Evolutionary conservation across 2,113 vertebrate genomes (phyloP), one percentile per base, ranked within the genome.

Genomic region (Xyrauchen texanus): DNA sequence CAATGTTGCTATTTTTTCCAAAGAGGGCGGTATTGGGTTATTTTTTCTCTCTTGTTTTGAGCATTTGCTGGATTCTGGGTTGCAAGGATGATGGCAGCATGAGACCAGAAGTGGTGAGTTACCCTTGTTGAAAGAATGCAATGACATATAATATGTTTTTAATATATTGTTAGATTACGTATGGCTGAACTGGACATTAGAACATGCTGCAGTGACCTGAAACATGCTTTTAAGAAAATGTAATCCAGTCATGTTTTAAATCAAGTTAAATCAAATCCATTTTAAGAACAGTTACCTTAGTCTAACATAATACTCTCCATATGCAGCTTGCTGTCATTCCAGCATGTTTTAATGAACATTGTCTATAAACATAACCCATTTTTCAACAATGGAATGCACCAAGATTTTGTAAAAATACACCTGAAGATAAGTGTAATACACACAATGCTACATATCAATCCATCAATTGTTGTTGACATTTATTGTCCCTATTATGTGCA

Each of bases 1-100:
- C 45, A 73, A 34, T 85, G 44, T 52, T 44, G 6, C 12, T 42
- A 11, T 60, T 34, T 11, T 3, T 16, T 70, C 66, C 3, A 72
- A 60, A 87, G 86, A 82, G 81, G 82, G 85, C 81, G 52, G 47
- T 82, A 68, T 82, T 70, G 45, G 47, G 55, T 66, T 51, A 82
- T 57, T 74, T 75, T 83, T 55, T 44, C 3, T 4, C 6, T 53
- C 0, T 34, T 44, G 12, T 10, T 12, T 12, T 5, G 15, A 4
- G 61, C 52, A 45, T 44, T 42, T 76, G 49, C 13, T 44, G 62
- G 34, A n/a, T 34, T 65, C 3, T 34, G 9, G 7, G n/a, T 45
- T 66, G 49, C 7, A 55, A 53, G 51, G 62, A 9, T 45, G 61
- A 12, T 65, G 74, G 74, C 74, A 76, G 74, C 55, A 44, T 65